Evolutionary conservation across 2,797 vertebrate species (phyloP).

Genomic region (Siniperca obscura): DNA sequence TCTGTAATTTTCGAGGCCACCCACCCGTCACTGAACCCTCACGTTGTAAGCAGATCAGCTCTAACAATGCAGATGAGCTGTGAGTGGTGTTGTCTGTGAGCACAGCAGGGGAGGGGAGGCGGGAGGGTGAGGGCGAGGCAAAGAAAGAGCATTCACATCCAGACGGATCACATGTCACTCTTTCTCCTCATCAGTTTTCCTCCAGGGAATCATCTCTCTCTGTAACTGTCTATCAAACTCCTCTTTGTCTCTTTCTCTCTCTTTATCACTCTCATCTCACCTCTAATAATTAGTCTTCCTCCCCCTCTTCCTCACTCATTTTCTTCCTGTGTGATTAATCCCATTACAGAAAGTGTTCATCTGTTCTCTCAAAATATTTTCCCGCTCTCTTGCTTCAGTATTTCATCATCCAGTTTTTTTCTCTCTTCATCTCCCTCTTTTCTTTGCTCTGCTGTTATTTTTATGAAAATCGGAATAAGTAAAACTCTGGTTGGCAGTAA

Average conservation of each 20-base stretch:
- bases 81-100: conserved; percentile 3
- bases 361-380: not conserved
- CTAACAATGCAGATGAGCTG: conserved; percentile 15
- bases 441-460: not conserved
- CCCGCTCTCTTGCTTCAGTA: conserved; percentile 10
- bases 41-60: conserved; percentile 10
- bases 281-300: conserved; percentile 20
- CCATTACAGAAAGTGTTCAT: conserved; percentile 22
- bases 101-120: not conserved
- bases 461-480: not conserved
- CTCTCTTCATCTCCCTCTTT: not conserved
- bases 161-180: conserved; percentile 46
- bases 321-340: conserved; percentile 35
- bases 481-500: not conserved
- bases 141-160: conserved; percentile 23
- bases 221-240: conserved; percentile 44
- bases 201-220: conserved; percentile 37
- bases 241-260: conserved; percentile 30
- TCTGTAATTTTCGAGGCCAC: conserved; percentile 11
- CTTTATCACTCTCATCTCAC: not conserved
- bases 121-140: not conserved
- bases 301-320: conserved; percentile 4
- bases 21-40: conserved; percentile 17
- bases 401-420: conserved; percentile 25
- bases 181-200: not conserved